Evolutionary conservation across 1,140 invertebrate species (phyloP).

Genomic region (Camponotus vicinus): DNA sequence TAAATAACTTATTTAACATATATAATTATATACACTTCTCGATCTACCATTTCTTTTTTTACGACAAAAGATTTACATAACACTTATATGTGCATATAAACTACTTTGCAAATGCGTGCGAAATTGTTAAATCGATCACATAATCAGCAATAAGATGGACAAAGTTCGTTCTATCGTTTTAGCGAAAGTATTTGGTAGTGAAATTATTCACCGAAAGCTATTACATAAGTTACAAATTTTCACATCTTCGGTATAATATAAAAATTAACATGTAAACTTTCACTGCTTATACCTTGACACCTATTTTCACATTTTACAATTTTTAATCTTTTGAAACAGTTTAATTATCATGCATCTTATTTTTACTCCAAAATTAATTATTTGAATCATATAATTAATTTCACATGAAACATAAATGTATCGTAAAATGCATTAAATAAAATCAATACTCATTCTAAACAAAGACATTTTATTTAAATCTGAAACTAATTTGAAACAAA

Average conservation of each 20-base stretch:
- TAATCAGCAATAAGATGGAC: slow-evolving; percentile 13
- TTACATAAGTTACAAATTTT: slow-evolving; percentile 76
- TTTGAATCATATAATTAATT: too few relatives aligned
- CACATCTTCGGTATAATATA: not conserved
- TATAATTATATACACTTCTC: not conserved
- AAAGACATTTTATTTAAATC: not conserved
- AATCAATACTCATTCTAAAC: not conserved
- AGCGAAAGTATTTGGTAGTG: slow-evolving; percentile 70
- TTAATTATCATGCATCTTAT: not conserved
- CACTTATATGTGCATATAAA: not conserved
- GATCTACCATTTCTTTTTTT: not conserved
- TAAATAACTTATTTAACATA: too few relatives aligned
- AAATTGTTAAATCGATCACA: not conserved
- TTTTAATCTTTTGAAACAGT: not conserved
- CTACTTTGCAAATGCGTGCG: not conserved
- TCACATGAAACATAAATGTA: not conserved
- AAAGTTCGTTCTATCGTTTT: slow-evolving; percentile 62
- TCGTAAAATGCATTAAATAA: not conserved
- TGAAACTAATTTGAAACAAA: not conserved
- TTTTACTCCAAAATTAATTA: not conserved
- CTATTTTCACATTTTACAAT: not conserved
- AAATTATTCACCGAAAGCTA: slow-evolving; percentile 22
- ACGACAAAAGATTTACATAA: not conserved
- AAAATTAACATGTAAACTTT: slow-evolving; percentile 1
- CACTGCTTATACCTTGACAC: slow-evolving; percentile 17